These are phyloP conservation scores for Siderastrea radians DNA, from an alignment of 92 coral and sea anemone species.

Conservation along the genomic window DNA sequence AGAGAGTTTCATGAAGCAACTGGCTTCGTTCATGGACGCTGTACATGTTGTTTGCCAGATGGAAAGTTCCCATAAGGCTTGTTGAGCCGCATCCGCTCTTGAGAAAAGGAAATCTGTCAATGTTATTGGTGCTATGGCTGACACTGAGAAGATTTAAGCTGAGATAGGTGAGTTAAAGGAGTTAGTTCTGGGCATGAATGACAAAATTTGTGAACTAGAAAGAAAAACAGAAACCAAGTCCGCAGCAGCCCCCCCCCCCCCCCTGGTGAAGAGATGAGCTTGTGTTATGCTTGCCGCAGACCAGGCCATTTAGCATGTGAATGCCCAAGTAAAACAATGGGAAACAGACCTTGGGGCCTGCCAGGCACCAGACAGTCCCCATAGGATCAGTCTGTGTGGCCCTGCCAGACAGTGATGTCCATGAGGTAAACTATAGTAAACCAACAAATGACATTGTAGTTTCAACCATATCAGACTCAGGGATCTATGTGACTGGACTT, in stretches of 20 bases:
- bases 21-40: neutral
- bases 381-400: neutral
- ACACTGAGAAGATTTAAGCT: conserved; percentile 34
- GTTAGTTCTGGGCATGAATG: conserved; percentile 15
- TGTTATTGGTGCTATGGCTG: neutral
- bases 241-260: neutral
- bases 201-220: neutral
- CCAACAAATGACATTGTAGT: neutral
- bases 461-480: conserved; percentile 35
- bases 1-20: conserved; percentile 3
- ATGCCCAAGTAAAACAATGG: neutral
- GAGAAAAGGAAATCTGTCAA: neutral
- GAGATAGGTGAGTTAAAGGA: conserved; percentile 27
- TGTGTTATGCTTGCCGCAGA: conserved; percentile 8
- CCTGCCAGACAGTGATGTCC: neutral
- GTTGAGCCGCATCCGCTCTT: neutral
- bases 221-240: conserved; percentile 8
- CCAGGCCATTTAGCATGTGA: conserved; percentile 4
- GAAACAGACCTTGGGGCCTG: conserved; percentile 32
- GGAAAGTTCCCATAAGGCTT: conserved; percentile 39
- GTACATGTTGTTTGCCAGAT: conserved; percentile 6
- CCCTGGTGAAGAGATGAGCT: conserved; percentile 6
- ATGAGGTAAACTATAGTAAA: neutral
- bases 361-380: conserved; percentile 5
- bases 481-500: conserved; percentile 52